Evolutionary conservation across 2,888 invertebrate genomes (phyloP).

Genomic region (Conistra vaccinii): DNA sequence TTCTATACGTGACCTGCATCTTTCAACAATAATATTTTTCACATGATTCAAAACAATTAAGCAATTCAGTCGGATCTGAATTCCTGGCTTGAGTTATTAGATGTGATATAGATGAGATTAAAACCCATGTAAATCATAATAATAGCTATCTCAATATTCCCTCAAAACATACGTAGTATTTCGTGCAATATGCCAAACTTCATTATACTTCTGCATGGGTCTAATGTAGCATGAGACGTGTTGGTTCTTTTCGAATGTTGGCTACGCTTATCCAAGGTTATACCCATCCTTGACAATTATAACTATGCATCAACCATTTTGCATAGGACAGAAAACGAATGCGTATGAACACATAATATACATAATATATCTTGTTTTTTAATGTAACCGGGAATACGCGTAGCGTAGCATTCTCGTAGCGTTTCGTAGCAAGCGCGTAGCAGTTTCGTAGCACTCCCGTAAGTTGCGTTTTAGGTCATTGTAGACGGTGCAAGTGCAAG

Average conservation of each 20-base stretch:
- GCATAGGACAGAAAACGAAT: conserved; percentile 58
- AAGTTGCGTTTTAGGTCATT: not conserved
- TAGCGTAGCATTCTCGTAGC: conserved; percentile 10
- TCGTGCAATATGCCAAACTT: conserved; percentile 50
- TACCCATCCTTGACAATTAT: conserved; percentile 53
- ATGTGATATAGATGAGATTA: conserved; percentile 4
- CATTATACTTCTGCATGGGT: conserved; percentile 42
- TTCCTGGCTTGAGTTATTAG: not conserved
- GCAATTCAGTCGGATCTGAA: not conserved
- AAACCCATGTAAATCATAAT: not conserved
- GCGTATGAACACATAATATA: too few relatives aligned
- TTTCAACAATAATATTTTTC: not conserved
- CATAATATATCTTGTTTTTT: not conserved
- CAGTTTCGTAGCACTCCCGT: conserved; percentile 18
- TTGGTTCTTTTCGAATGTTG: conserved; percentile 64
- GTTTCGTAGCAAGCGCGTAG: conserved; percentile 5
- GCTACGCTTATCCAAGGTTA: conserved; percentile 37
- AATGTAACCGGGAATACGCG: not conserved
- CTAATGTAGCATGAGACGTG: conserved; percentile 53
- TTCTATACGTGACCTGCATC: not conserved
- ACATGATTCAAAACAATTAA: not conserved
- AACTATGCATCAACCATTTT: conserved; percentile 29
- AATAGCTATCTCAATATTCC: conserved; percentile 43
- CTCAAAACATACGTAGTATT: conserved; percentile 63
- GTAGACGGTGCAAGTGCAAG: not conserved